Conservation (phyloP, 2,113 vertebrate genomes). For the Atherinomorus stipes region DNA sequence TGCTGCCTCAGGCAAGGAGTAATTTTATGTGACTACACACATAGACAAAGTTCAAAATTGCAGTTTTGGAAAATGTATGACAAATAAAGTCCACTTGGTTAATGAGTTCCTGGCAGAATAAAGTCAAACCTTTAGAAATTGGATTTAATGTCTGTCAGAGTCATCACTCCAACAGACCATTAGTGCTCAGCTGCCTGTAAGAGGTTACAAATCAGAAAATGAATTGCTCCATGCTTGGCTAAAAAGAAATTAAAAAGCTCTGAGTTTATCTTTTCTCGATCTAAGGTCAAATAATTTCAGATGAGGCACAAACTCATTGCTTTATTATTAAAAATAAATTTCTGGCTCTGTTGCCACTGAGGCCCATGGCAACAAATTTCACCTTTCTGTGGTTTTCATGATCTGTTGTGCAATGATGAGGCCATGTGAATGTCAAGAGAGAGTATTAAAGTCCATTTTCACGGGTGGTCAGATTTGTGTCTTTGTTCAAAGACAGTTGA, state of each 20-base stretch:
- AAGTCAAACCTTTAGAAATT: conserved; percentile 13
- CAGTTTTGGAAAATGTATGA: conserved; percentile 6
- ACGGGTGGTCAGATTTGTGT: too few relatives aligned
- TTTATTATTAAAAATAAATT: conserved; percentile 5
- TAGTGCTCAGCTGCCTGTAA: not conserved
- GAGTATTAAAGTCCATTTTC: too few relatives aligned
- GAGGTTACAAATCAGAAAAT: conserved; percentile 7
- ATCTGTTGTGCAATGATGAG: too few relatives aligned
- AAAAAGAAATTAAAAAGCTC: conserved; percentile 10
- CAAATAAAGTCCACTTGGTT: conserved; percentile 22
- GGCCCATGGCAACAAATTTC: too few relatives aligned
- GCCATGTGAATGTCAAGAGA: too few relatives aligned
- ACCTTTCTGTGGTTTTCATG: too few relatives aligned
- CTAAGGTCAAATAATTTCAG: conserved; percentile 18
- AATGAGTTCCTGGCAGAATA: conserved; percentile 33
- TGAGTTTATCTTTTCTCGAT: conserved; percentile 10
- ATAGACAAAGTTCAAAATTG: not conserved
- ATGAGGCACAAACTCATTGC: conserved; percentile 21
- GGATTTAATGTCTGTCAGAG: conserved; percentile 22
- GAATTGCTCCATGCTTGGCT: conserved; percentile 10
- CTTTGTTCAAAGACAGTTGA: too few relatives aligned
- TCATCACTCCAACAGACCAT: conserved; percentile 21
- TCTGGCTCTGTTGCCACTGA: not conserved
- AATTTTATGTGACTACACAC: not conserved
- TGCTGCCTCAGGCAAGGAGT: conserved; percentile 9